Evolutionary conservation across 2,797 vertebrate species (phyloP).

Genomic region (Stomatorhinus walkeri): DNA sequence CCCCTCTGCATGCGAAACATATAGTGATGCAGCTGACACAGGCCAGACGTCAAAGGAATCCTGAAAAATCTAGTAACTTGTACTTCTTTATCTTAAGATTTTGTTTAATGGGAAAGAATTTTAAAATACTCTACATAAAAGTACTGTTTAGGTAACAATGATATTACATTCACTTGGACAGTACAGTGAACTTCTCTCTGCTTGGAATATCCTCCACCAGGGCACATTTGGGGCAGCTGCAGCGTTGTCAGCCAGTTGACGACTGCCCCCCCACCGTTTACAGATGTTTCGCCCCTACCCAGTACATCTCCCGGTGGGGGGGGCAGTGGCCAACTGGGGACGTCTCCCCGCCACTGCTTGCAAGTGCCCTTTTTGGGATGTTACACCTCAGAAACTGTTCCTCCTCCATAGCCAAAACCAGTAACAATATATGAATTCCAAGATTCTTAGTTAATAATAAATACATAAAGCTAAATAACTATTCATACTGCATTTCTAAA

Average conservation of each 20-base stretch:
- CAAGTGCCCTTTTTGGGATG: neutral
- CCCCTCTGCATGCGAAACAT: constrained; percentile 41
- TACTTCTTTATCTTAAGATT: neutral
- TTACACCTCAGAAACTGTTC: neutral
- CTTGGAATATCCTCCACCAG: neutral
- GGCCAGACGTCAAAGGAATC: neutral
- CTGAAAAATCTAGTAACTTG: neutral
- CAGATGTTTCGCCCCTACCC: neutral
- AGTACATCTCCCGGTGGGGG: neutral
- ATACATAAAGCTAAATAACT: neutral
- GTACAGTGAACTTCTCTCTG: neutral
- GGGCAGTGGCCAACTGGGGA: neutral
- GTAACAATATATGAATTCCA: neutral
- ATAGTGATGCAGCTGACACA: neutral
- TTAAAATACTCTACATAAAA: neutral
- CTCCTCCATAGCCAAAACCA: neutral
- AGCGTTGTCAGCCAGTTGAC: neutral
- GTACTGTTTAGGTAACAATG: neutral
- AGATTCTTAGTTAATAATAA: neutral
- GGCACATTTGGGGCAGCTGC: neutral
- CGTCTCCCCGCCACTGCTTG: neutral
- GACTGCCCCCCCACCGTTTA: neutral
- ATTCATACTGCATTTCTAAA: neutral
- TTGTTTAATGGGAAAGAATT: neutral
- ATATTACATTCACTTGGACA: neutral